Conservation (phyloP, 2,888 invertebrate species). For the Pseudolycoriella hygida region DNA sequence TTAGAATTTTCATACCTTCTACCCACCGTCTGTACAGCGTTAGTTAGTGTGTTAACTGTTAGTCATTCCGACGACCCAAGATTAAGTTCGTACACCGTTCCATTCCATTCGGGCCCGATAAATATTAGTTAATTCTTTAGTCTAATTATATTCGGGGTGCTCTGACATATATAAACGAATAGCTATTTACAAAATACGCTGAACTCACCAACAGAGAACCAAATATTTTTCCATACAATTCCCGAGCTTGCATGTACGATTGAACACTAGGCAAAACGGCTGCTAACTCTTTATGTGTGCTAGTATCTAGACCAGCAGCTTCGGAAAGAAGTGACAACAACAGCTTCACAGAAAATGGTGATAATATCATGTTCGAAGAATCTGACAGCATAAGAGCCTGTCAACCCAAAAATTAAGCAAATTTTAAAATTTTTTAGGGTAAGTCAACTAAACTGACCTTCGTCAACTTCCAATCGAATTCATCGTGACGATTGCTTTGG, state of each 20-base stretch:
- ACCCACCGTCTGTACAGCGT: too few relatives aligned
- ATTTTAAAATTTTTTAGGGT: background rate
- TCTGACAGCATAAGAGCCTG: background rate
- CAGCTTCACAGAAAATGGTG: conserved; percentile 60
- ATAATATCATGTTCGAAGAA: conserved; percentile 46
- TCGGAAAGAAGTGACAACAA: conserved; percentile 54
- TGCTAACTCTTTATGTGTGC: conserved; percentile 14
- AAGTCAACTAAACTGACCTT: conserved; percentile 29
- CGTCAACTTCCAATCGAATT: conserved; percentile 48
- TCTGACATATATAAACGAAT: too few relatives aligned
- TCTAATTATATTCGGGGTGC: too few relatives aligned
- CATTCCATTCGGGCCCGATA: too few relatives aligned
- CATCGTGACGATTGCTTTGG: conserved; percentile 30
- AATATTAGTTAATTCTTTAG: too few relatives aligned
- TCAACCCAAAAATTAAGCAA: background rate
- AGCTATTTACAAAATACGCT: too few relatives aligned
- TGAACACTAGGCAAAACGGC: conserved; percentile 10
- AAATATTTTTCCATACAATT: conserved; percentile 22
- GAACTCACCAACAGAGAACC: conserved; percentile 12
- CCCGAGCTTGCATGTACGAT: conserved; percentile 14
- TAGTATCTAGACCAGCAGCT: conserved; percentile 36
- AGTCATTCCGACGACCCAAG: too few relatives aligned
- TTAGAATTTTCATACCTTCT: too few relatives aligned
- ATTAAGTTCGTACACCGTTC: too few relatives aligned
- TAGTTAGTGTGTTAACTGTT: too few relatives aligned